These are phyloP conservation scores for Probaryconus sp. DNA, from an alignment of 1,140 invertebrate genomes.

Conservation along the genomic window DNA sequence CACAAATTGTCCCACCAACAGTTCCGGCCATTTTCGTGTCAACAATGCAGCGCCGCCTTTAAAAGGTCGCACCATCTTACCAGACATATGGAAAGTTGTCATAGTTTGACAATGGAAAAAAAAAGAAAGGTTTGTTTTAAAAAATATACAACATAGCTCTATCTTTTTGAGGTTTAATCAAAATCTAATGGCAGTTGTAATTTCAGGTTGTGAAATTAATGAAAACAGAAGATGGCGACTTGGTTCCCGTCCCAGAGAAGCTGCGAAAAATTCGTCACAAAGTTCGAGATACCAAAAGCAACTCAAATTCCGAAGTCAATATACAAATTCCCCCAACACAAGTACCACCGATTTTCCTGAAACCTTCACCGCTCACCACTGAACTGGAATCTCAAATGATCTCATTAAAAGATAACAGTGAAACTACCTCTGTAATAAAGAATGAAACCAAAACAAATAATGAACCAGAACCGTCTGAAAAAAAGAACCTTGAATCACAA, in stretches of 20 bases:
- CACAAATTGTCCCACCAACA: constrained; percentile 70
- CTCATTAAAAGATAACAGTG: too few relatives aligned
- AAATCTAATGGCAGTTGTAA: too few relatives aligned
- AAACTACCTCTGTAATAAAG: neutral
- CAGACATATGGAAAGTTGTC: constrained; percentile 69
- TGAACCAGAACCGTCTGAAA: constrained; percentile 26
- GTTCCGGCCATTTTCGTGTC: constrained; percentile 66
- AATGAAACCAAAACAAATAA: constrained; percentile 6
- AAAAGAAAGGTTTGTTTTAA: constrained; percentile 62
- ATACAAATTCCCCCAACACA: neutral
- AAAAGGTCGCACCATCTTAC: constrained; percentile 70
- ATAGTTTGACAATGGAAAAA: constrained; percentile 65
- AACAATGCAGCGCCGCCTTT: constrained; percentile 67
- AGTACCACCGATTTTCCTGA: neutral
- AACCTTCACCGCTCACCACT: too few relatives aligned
- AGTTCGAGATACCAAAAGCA: constrained; percentile 32
- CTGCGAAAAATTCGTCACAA: constrained; percentile 46
- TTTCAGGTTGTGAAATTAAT: constrained; percentile 68
- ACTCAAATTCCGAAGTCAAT: neutral
- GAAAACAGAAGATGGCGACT: constrained; percentile 68
- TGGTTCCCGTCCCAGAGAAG: constrained; percentile 68
- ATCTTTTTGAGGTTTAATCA: too few relatives aligned
- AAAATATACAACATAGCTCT: too few relatives aligned
- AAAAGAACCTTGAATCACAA: constrained; percentile 26
- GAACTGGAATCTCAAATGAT: too few relatives aligned